Evolutionary conservation across 2,113 vertebrate genomes (phyloP).

Genomic region (Clupea harengus): DNA sequence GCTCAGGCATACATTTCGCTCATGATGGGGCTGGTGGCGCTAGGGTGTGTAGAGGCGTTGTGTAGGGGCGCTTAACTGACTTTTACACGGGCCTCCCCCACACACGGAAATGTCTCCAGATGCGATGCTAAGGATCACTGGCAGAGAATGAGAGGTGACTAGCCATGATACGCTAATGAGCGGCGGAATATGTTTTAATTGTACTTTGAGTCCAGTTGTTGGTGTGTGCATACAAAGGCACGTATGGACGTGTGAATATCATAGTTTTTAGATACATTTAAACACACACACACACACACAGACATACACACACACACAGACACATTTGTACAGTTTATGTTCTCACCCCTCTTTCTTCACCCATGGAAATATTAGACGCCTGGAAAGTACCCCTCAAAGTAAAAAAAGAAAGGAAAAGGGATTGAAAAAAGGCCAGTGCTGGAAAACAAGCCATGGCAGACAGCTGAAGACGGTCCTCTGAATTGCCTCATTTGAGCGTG

Average conservation of each 20-base stretch:
- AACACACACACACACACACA: background rate
- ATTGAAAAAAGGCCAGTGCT: background rate
- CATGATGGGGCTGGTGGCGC: background rate
- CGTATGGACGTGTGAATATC: background rate
- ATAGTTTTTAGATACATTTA: background rate
- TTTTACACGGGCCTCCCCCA: background rate
- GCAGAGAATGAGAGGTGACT: background rate
- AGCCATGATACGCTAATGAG: background rate
- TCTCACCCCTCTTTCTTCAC: background rate
- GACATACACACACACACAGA: background rate
- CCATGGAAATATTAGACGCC: constrained; percentile 7
- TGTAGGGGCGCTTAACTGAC: background rate
- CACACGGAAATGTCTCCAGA: background rate
- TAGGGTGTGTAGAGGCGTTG: background rate
- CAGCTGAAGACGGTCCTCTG: constrained; percentile 15
- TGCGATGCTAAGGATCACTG: background rate
- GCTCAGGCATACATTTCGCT: constrained; percentile 60
- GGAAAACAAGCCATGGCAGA: background rate
- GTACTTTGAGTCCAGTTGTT: background rate
- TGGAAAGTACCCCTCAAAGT: background rate
- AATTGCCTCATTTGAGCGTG: constrained; percentile 34
- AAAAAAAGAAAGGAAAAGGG: background rate
- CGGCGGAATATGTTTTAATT: background rate
- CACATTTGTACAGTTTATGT: background rate
- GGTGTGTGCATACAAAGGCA: background rate